Evolutionary conservation across 2,113 vertebrate species (phyloP), one percentile per base, ranked within the genome.

Genomic region (human): DNA sequence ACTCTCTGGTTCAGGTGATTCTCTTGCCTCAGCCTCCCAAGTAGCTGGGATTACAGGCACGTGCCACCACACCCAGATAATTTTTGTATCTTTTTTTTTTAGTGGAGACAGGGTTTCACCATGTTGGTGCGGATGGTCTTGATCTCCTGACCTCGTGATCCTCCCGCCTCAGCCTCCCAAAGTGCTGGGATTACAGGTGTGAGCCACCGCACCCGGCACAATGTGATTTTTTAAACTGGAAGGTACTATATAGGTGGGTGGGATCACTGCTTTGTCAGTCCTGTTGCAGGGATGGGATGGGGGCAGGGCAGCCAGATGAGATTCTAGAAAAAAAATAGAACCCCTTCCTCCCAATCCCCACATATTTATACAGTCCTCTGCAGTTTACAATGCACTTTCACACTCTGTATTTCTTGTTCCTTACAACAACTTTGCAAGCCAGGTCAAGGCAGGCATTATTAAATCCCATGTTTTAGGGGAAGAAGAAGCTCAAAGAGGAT

Each of bases 371-470:
- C 8, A 83, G 76, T 70, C 17, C 6, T 48, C 20, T 88, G 32
- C 3, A 25, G 52, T 88, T 85, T 90, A 87, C 27, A 86, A 12
- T 76, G 43, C 32, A 92, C 43, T 84, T 90, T 88, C 43, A 87
- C 3, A 30, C 40, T 97, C 89, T 94, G 2, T 64, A 48, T 94
- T 86, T 94, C 86, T 90, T 48, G 43, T 90, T 66, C 7, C 68
- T 84, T 95, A 55, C 43, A 92, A 22, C 17, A 86, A 43, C 27
- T 70, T 72, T 90, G 55, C n/a, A 94, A 90, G 52, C 27, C 79
- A 94, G 61, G 52, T 66, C 25, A 35, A 68, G 20, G 79, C n/a
- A 95, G 57, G 8, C 11, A 57, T 89, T 86, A 40, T 89, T 61
- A 48, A 83, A 72, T 95, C 25, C 43, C 3, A 22, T 57, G 83